Percentiles rank a stretch among this genome's conserved stretches.
Conservation (phyloP, 37 sponge, comb jelly and placozoan species). For the Beroe forskalii region DNA sequence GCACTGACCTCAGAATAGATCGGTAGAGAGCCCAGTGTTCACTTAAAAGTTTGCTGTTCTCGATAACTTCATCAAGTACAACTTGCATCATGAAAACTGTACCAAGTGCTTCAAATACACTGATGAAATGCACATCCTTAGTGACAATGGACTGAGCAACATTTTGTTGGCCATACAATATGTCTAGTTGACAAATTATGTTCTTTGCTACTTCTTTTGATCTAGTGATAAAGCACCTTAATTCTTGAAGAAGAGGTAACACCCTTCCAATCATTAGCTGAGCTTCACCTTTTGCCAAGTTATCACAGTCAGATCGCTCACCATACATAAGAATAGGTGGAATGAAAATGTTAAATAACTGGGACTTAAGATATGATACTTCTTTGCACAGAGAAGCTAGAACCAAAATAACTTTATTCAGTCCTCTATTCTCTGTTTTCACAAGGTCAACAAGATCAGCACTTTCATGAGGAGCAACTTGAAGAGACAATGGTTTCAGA, state of each 20-base stretch:
- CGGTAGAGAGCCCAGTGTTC: conserved; percentile 90
- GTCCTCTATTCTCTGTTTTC: conserved; percentile 86
- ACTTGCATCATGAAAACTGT: conserved; percentile 80
- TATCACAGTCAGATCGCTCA: conserved; percentile 75
- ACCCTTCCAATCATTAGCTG: conserved; percentile 90
- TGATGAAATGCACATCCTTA: conserved; percentile 68
- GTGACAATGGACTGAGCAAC: conserved; percentile 59
- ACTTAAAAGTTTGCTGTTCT: conserved; percentile 64
- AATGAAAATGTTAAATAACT: conserved; percentile 80
- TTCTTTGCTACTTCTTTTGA: conserved; percentile 76
- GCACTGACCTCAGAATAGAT: conserved; percentile 37
- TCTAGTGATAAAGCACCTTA: conserved; percentile 81
- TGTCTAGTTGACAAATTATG: conserved; percentile 76
- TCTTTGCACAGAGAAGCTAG: conserved; percentile 93
- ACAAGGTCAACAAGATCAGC: conserved; percentile 81
- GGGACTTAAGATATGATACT: conserved; percentile 73
- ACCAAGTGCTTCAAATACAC: conserved; percentile 88
- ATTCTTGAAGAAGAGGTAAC: conserved; percentile 79
- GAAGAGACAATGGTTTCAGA: conserved; percentile 82
- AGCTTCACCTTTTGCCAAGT: conserved; percentile 83
- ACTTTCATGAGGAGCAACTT: conserved; percentile 80
- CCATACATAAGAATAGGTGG: conserved; percentile 86
- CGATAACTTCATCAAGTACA: conserved; percentile 87
- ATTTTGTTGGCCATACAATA: conserved; percentile 60
- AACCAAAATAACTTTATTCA: conserved; percentile 91